Evolutionary conservation across 2,113 vertebrate species (phyloP), one percentile per base, ranked within the genome.

Genomic region (Lepisosteus oculatus): DNA sequence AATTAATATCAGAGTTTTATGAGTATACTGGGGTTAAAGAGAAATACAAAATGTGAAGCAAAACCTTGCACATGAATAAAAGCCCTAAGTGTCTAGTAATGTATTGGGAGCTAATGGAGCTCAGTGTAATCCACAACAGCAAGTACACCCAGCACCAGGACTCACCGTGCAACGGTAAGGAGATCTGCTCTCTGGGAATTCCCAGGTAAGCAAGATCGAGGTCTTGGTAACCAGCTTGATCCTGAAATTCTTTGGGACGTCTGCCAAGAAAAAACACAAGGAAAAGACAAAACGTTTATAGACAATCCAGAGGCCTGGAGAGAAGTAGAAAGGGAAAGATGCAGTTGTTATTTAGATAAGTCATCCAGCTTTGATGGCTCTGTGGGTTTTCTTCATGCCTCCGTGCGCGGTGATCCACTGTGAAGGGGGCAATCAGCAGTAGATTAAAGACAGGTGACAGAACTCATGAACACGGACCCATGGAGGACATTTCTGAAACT

Each of bases 241-340:
- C 56, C 93, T 98, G 85, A 99, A 99, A 89, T 99, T 99, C 87
- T 97, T 98, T 68, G 97, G 97, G 0, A 98, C 95, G 88, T 98
- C 97, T 99, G 90, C 66, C 54, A 69, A 45, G n/a, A 72, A 14
- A 71, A 80, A 78, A 85, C 55, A 74, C 55, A 75, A 74, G 77
- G 55, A 85, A 68, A 81, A 15, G 59, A 71, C 15, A 76, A 69
- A 68, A 78, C 43, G 76, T 14, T 69, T 0, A 7, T 3, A 43
- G 62, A 17, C 9, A 55, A 55, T 11, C 13, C 72, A 76, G 13
- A 42, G 0, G 75, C 77, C n/a, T 67, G 63, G 5, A 61, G 73
- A 45, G 64, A 51, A 11, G 65, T 69, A 68, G 15, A 54, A 55
- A 71, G 69, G 67, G 43, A 72, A 69, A 76, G n/a, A 74, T 0